Evolutionary conservation across 2,888 invertebrate species (phyloP).

Genomic region (Microctonus brassicae): DNA sequence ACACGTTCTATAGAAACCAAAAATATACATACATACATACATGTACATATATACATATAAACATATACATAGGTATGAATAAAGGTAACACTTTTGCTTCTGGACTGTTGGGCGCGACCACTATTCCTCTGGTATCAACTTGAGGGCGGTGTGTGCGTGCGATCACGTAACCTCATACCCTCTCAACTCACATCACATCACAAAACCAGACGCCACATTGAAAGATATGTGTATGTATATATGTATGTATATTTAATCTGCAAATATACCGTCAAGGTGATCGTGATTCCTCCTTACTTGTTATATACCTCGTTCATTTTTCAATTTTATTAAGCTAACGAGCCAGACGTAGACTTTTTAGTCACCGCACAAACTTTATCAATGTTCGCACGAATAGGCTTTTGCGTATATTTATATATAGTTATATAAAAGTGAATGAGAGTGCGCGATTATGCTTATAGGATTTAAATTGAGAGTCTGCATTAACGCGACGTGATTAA

Average conservation of each 20-base stretch:
- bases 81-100: slow-evolving; percentile 30
- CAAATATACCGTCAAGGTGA: slow-evolving; percentile 27
- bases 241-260: slow-evolving; percentile 6
- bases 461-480: slow-evolving; percentile 10
- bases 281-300: slow-evolving; percentile 17
- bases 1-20: slow-evolving; percentile 32
- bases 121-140: slow-evolving; percentile 40
- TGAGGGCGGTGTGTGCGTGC: slow-evolving; percentile 48
- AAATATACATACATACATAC: not conserved
- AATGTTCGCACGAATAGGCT: slow-evolving; percentile 29
- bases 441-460: not conserved
- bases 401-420: not conserved
- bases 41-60: slow-evolving; percentile 13
- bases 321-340: slow-evolving; percentile 34
- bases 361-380: slow-evolving; percentile 23
- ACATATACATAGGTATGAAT: slow-evolving; percentile 18
- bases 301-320: slow-evolving; percentile 18
- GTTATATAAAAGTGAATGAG: slow-evolving; percentile 3
- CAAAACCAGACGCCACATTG: not conserved
- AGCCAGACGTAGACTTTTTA: slow-evolving; percentile 8
- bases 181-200: slow-evolving; percentile 18
- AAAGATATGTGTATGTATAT: not conserved
- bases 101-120: slow-evolving; percentile 38
- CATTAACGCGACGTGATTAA: slow-evolving; percentile 5
- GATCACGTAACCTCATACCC: slow-evolving; percentile 45